Conservation (phyloP, 2,113 vertebrate species). For the Turdus rufiventris region DNA sequence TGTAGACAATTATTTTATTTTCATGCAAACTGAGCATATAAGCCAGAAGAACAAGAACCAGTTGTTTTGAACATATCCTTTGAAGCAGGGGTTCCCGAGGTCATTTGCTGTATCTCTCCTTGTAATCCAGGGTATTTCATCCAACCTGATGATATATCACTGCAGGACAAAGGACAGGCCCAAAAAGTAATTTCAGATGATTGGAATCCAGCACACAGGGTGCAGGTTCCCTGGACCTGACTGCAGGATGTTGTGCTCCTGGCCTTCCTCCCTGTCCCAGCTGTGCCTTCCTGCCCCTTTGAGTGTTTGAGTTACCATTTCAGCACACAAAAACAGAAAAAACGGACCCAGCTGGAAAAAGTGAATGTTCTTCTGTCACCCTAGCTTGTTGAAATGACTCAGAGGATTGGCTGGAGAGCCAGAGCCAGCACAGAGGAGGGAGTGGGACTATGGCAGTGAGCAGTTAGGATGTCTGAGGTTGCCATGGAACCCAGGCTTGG, state of each 20-base stretch:
- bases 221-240: not conserved
- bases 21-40: not conserved
- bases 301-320: not conserved
- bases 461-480: not conserved
- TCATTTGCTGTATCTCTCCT: not conserved
- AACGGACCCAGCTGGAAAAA: not conserved
- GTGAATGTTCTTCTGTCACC: not conserved
- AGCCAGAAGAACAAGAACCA: not conserved
- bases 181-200: not conserved
- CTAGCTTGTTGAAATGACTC: not conserved
- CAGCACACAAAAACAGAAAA: not conserved
- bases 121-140: not conserved
- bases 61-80: not conserved
- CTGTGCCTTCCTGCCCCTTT: not conserved
- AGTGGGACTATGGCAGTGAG: not conserved
- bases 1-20: not conserved
- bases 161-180: not conserved
- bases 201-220: not conserved
- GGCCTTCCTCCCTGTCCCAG: not conserved
- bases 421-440: not conserved
- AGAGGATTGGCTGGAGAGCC: not conserved
- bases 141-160: not conserved
- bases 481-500: not conserved
- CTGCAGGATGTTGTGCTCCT: not conserved
- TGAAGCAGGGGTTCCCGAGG: not conserved